phyloP scores from a whole-genome alignment of 1,140 invertebrate species.

The Lepidotrigona ventralis region DNA sequence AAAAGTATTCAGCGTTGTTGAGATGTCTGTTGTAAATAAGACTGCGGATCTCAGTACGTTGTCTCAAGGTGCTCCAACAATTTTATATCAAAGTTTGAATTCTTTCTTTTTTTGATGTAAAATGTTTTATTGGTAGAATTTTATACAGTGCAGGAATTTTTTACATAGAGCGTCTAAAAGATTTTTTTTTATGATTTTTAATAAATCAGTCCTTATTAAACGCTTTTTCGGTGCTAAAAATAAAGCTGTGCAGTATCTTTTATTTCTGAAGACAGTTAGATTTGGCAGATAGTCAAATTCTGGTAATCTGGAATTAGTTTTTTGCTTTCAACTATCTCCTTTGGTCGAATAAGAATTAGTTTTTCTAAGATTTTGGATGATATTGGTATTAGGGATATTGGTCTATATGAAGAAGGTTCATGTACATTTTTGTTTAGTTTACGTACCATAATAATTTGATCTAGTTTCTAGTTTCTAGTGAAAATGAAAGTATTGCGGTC shows the following conservation, averaged over 20 bases:
- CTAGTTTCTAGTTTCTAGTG: constrained; percentile 71
- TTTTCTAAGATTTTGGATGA: constrained; percentile 28
- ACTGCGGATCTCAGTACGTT: background rate
- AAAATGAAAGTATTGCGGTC: constrained; percentile 44
- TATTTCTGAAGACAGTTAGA: background rate
- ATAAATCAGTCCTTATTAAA: background rate
- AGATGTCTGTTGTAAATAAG: background rate
- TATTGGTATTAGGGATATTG: constrained; percentile 28
- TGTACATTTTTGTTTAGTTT: constrained; percentile 58
- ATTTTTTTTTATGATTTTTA: background rate
- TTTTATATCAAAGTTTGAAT: background rate
- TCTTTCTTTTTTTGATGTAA: background rate
- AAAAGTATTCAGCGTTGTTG: too few relatives aligned
- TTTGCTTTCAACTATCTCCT: constrained; percentile 9
- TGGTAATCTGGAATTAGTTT: constrained; percentile 61
- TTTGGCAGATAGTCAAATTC: constrained; percentile 65
- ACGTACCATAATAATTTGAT: constrained; percentile 66
- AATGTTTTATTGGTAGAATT: background rate
- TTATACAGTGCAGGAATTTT: background rate
- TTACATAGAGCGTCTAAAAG: too few relatives aligned
- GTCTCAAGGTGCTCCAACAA: background rate
- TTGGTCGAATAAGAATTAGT: background rate
- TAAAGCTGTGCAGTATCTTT: background rate
- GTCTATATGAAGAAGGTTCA: constrained; percentile 19
- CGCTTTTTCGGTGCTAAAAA: background rate